Base-by-base conservation (phyloP, 2,888 invertebrate genomes). In the Oligia strigilis region DNA sequence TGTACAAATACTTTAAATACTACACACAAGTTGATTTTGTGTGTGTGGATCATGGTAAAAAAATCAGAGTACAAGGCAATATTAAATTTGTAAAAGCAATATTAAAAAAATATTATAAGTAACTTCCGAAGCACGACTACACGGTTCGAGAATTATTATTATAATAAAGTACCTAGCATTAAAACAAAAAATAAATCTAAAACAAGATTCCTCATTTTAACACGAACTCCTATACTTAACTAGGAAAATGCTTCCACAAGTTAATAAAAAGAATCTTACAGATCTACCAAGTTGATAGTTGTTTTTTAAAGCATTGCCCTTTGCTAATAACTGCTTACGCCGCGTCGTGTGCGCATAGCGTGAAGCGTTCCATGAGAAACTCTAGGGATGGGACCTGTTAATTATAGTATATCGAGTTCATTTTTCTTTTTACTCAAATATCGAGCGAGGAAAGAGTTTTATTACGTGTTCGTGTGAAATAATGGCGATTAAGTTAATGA, bases 321-420 rank as follows among this genome's bases (percentile, higher is more conserved):
- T 89, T 89, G 82, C 80, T 89, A 89, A 90, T 90, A 90, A 85
- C 88, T 82, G 64, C 84, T 80, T 86, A 83, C 76, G 17, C 66
- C 67, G 82, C 82, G n/a, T 74, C 87, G 72, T 90, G 90, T 85
- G 83, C 86, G 81, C 69, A 58, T 73, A 77, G 85, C 90, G 86
- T 90, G 84, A 87, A 90, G 85, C 79, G 60, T 76, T 80, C 74
- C 86, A 79, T 90, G 91, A 80, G 90, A 90, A 90, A 72, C 72
- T 74, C 70, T 90, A 90, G 87, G 76, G 90, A 74, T 85, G 91
- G 74, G 78, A 67, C 77, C 19, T 67, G 70, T 40, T 81, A 82
- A 77, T 83, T 81, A 78, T 74, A 73, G 65, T 81, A 65, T 80
- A 82, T 90, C 87, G 83, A 88, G 75, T 52, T n/a, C 52, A 8